Evolutionary conservation across 2,113 vertebrate genomes (phyloP).

Genomic region (Cyanocitta stelleri): DNA sequence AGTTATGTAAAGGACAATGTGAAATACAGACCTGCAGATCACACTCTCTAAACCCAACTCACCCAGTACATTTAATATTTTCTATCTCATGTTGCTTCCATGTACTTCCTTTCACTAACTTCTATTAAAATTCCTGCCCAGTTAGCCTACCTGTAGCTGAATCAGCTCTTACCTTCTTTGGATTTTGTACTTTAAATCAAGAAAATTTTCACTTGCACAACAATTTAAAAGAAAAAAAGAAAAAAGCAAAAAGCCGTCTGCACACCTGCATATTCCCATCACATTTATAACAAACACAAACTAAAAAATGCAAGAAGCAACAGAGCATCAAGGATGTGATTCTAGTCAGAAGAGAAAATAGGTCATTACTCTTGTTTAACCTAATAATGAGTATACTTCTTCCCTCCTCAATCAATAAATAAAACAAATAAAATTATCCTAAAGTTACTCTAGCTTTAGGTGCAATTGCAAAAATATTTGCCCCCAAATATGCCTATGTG

Average conservation of each 20-base stretch:
- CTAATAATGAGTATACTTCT: not conserved
- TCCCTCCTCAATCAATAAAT: not conserved
- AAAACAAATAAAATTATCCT: not conserved
- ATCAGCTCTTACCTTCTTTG: not conserved
- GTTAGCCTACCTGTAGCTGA: conserved; percentile 1
- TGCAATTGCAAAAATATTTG: not conserved
- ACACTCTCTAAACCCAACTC: not conserved
- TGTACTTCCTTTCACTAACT: not conserved
- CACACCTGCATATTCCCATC: not conserved
- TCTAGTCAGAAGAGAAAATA: not conserved
- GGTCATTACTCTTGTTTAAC: not conserved
- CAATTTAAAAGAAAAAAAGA: not conserved
- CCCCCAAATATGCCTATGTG: not conserved
- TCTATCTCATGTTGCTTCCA: not conserved
- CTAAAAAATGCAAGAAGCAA: not conserved
- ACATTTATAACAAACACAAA: not conserved
- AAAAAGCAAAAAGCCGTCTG: not conserved
- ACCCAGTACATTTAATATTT: not conserved
- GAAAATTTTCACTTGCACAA: not conserved
- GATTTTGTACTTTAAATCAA: not conserved
- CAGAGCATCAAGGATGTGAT: not conserved
- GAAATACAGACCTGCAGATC: not conserved
- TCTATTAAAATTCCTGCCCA: not conserved
- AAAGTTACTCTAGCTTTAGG: not conserved
- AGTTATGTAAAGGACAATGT: not conserved